phyloP scores from a whole-genome alignment of 2,113 vertebrate genomes.

The Eptesicus fuscus region DNA sequence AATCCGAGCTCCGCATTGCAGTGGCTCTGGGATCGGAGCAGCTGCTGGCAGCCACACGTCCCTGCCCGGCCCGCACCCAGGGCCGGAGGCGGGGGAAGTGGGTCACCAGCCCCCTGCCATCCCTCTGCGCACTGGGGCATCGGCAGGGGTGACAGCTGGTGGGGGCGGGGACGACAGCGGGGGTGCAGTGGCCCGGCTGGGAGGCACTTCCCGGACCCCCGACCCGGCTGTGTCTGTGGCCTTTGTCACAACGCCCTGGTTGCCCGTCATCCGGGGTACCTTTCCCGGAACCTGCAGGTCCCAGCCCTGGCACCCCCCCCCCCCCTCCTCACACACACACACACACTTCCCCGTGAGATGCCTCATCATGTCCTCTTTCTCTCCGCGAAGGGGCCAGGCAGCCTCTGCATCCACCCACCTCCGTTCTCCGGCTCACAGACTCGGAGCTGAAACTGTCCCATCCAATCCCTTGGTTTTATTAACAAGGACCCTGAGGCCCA shows the following conservation, averaged over 20 bases:
- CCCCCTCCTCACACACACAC: no score
- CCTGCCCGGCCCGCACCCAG: not conserved
- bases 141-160: no score
- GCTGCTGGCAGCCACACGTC: not conserved
- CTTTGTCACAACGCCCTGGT: rapidly evolving
- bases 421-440: not conserved
- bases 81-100: not conserved
- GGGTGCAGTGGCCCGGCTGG: rapidly evolving
- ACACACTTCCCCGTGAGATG: not conserved
- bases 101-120: not conserved
- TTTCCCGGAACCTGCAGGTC: rapidly evolving
- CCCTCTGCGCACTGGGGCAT: not conserved
- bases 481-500: not conserved
- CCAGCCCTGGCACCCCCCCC: no score
- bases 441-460: not conserved
- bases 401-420: not conserved
- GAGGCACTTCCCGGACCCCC: not conserved
- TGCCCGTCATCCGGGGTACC: rapidly evolving
- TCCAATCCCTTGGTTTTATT: not conserved
- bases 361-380: not conserved
- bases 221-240: rapidly evolving
- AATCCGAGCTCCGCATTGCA: slow-evolving; percentile 78
- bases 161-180: not conserved
- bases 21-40: slow-evolving; percentile 31
- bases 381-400: not conserved